These are phyloP conservation scores for Megalopta genalis DNA, from an alignment of 1,140 invertebrate species.

Conservation along the genomic window DNA sequence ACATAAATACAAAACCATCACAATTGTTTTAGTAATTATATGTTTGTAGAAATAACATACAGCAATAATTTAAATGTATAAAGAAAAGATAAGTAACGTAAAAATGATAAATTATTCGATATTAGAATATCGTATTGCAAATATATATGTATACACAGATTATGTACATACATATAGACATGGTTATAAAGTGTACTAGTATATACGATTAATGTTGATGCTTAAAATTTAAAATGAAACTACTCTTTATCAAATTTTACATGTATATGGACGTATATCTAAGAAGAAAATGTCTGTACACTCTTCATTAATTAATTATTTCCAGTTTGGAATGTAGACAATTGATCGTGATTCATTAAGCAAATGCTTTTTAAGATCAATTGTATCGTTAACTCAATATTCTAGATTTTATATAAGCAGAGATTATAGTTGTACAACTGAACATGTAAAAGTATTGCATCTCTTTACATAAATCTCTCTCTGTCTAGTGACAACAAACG, in stretches of 20 bases:
- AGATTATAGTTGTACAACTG: slow-evolving; percentile 12
- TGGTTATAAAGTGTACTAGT: slow-evolving; percentile 24
- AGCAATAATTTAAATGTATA: slow-evolving; percentile 33
- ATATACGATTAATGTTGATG: background rate
- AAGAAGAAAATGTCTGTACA: background rate
- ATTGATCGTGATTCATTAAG: slow-evolving; percentile 13
- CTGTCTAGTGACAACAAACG: slow-evolving; percentile 10
- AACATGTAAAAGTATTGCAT: slow-evolving; percentile 15
- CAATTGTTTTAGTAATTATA: slow-evolving; percentile 9
- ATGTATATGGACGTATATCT: background rate
- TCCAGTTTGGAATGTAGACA: background rate
- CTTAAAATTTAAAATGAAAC: background rate
- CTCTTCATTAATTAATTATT: slow-evolving; percentile 2
- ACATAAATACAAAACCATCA: background rate
- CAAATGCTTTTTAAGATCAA: background rate
- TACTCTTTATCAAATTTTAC: slow-evolving; percentile 5
- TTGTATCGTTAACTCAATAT: background rate
- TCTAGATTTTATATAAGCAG: background rate
- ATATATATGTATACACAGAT: background rate
- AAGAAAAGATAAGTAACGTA: background rate
- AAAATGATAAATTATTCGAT: background rate
- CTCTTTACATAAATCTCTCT: slow-evolving; percentile 27
- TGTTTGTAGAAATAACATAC: slow-evolving; percentile 27
- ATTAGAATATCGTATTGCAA: background rate
- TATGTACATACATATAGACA: background rate